These are phyloP conservation scores for Diarsia rubi DNA, from an alignment of 2,888 invertebrate genomes.

Conservation along the genomic window DNA sequence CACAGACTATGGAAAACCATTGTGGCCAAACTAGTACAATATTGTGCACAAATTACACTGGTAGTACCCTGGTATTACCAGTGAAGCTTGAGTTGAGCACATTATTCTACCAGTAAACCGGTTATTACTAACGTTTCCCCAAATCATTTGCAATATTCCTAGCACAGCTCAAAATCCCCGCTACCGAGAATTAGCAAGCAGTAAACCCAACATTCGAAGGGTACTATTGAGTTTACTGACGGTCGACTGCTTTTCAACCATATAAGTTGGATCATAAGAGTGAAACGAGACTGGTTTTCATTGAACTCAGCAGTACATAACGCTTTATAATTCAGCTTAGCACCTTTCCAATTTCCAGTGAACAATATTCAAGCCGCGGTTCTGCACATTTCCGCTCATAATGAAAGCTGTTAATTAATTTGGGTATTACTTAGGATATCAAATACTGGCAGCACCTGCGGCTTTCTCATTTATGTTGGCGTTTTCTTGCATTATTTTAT, in stretches of 20 bases:
- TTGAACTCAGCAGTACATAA: background rate
- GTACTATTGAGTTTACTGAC: no score
- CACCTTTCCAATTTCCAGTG: constrained; percentile 44
- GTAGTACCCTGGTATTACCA: background rate
- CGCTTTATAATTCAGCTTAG: constrained; percentile 40
- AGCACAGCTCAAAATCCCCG: constrained; percentile 1
- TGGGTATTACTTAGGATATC: constrained; percentile 35
- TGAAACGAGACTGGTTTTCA: no score
- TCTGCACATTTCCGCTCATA: constrained; percentile 32
- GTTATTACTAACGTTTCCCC: background rate
- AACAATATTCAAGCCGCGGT: constrained; percentile 37
- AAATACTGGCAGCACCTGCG: constrained; percentile 27
- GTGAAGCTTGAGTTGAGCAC: background rate
- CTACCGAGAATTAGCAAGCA: constrained; percentile 6
- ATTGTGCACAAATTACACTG: background rate
- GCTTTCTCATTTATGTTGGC: constrained; percentile 21
- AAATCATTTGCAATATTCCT: background rate
- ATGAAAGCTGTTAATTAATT: constrained; percentile 47
- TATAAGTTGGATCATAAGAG: no score
- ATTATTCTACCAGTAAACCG: constrained; percentile 3
- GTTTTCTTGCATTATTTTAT: constrained; percentile 13
- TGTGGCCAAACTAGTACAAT: background rate
- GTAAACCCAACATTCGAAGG: constrained; percentile 12
- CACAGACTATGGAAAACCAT: background rate
- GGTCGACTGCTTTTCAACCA: no score